Base-by-base conservation (phyloP, 2,888 invertebrate species). In the Zygaena filipendulae region DNA sequence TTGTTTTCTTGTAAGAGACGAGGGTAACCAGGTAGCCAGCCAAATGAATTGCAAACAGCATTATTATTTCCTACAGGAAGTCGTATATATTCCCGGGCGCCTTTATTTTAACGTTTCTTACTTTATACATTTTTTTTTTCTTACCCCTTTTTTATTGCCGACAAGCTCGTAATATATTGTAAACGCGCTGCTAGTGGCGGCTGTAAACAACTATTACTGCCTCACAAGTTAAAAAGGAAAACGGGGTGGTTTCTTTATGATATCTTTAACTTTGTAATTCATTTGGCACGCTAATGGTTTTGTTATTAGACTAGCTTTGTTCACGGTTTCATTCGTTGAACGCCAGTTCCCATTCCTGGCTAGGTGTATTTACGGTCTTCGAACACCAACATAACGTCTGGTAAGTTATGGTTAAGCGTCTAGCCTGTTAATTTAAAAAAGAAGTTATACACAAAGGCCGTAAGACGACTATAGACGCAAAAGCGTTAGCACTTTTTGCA, bases 31-130 rank as follows among this genome's bases (percentile, higher is more conserved):
- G 77, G 79, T 79, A 77, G 69, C 59, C 55, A 49, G 60, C 53
- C 72, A 81, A 81, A 81, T 81, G 81, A 81, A 81, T 81, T 80
- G 80, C 77, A 81, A 81, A 80, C 81, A 80, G 77, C 71, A 75
- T 80, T 80, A 80, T 81, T 81, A 80, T 80, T 80, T 77, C 79
- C 77, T 77, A 51, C 49, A 70, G 80, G 80, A 81, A 81, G 80
- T 77, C 80, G 69, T 81, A 80, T 74, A 79, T 80, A 81, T 79
- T 71, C 71, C 59, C 48, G 58, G 59, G 58, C 62, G 74, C 64
- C 60, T 77, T 75, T 77, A 74, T 75, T 77, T 79, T 75, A 75
- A 63, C 71, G 62, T 71, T 71, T 54, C 53, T 61, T 67, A 63
- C 60, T 68, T 75, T 63, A 63, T 69, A 71, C 64, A 66, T 72